Percentiles rank a stretch among this genome's conserved stretches.
phyloP scores from a whole-genome alignment of 53 echinoderm and acorn worm species.

The Stichopus horrens region DNA sequence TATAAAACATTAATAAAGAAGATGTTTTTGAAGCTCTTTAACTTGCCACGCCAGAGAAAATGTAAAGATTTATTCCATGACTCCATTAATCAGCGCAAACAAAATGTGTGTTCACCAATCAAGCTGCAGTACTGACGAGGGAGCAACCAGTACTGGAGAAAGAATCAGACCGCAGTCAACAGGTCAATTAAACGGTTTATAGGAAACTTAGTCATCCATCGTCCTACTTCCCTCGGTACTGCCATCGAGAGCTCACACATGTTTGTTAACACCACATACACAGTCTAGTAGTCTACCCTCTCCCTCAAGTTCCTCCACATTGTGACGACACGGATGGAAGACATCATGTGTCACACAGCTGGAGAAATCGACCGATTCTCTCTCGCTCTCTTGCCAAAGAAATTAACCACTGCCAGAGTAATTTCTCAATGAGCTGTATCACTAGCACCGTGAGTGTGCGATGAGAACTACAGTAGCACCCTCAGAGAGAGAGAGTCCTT shows the following conservation, averaged over 20 bases:
- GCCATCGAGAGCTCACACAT: constrained; percentile 1
- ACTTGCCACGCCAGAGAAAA: constrained; percentile 38
- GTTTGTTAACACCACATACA: constrained; percentile 2
- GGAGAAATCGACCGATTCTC: not conserved
- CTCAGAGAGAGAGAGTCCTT: no score
- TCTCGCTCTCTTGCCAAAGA: not conserved
- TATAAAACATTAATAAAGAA: no score
- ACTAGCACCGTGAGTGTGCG: no score
- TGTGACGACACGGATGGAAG: not conserved
- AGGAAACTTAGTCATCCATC: constrained; percentile 13
- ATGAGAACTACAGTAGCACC: no score
- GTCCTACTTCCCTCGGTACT: not conserved
- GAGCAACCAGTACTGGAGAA: no score
- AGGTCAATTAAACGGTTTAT: constrained; percentile 6
- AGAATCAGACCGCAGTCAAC: not conserved
- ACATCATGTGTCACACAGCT: constrained; percentile 7
- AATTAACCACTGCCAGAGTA: no score
- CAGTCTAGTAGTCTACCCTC: not conserved
- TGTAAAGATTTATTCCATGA: constrained; percentile 32
- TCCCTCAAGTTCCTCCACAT: no score
- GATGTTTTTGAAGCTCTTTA: no score
- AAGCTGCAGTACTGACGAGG: no score
- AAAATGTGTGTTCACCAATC: no score
- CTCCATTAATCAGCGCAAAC: not conserved
- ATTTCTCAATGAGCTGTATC: no score